A percentile compares a stretch with the other conserved stretches of the same genome.
Evolutionary conservation across 2,113 vertebrate species (phyloP).

Genomic region (Lepus americanus): DNA sequence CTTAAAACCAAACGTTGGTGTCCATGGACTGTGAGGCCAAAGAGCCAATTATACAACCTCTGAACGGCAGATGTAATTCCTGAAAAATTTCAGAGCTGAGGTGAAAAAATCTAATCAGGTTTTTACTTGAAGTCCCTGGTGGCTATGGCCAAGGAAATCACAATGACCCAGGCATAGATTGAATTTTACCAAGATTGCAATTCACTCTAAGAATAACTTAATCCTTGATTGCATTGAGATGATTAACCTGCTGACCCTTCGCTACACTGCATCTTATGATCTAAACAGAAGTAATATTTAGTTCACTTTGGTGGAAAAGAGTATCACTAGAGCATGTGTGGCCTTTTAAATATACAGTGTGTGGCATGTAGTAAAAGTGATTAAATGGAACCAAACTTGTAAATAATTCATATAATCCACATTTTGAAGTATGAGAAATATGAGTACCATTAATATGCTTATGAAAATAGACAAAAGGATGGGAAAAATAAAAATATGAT

Average conservation of each 20-base stretch:
- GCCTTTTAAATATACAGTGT: not conserved
- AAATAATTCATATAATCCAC: not conserved
- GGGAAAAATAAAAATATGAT: not conserved
- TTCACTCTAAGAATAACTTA: not conserved
- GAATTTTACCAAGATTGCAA: not conserved
- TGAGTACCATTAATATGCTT: not conserved
- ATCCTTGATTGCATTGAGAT: not conserved
- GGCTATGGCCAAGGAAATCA: not conserved
- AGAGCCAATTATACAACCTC: not conserved
- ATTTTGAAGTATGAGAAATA: conserved; percentile 14
- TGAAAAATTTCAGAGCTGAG: not conserved
- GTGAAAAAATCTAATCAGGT: not conserved
- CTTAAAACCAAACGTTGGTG: not conserved
- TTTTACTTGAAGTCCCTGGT: not conserved
- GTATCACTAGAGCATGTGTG: not conserved
- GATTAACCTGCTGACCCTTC: not conserved
- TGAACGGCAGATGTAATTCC: not conserved
- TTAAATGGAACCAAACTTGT: not conserved
- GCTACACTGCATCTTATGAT: not conserved
- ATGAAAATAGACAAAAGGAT: not conserved
- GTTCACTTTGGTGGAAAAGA: not conserved
- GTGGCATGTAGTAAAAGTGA: not conserved
- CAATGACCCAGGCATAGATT: not conserved
- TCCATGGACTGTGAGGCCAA: not conserved
- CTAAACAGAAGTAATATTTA: not conserved